Conservation (phyloP, 1,140 invertebrate genomes). For the Drosophila chauvacae region DNA sequence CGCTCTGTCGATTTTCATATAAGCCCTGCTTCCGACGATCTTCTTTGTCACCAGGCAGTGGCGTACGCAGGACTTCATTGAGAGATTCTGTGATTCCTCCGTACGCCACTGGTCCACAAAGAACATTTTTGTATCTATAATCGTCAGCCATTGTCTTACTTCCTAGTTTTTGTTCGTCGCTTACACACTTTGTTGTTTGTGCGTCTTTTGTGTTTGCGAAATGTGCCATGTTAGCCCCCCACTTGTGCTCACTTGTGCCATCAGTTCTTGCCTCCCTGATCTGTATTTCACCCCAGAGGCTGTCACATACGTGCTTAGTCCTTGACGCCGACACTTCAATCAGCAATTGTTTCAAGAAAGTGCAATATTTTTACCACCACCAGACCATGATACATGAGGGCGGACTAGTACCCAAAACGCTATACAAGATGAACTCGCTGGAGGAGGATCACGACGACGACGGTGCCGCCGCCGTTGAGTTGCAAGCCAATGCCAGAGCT, state of each 20-base stretch:
- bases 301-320: conserved; percentile 14
- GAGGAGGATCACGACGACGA: conserved; percentile 86
- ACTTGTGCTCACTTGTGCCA: conserved; percentile 24
- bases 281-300: conserved; percentile 21
- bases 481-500: conserved; percentile 7
- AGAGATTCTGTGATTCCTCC: background rate
- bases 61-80: conserved; percentile 8
- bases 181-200: conserved; percentile 21
- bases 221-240: conserved; percentile 42
- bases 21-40: conserved; percentile 19
- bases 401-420: conserved; percentile 94
- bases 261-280: conserved; percentile 20
- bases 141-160: conserved; percentile 23
- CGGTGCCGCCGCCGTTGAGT: conserved; percentile 8
- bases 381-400: conserved; percentile 94
- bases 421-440: conserved; percentile 92
- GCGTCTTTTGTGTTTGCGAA: conserved; percentile 27
- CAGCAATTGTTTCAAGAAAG: background rate
- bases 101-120: conserved; percentile 15
- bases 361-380: conserved; percentile 12
- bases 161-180: conserved; percentile 24
- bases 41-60: conserved; percentile 20
- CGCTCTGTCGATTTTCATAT: conserved; percentile 19
- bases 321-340: background rate
- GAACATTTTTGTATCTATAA: conserved; percentile 13